These are phyloP conservation scores for Volucella bombylans DNA, from an alignment of 2,888 invertebrate species.

Conservation along the genomic window DNA sequence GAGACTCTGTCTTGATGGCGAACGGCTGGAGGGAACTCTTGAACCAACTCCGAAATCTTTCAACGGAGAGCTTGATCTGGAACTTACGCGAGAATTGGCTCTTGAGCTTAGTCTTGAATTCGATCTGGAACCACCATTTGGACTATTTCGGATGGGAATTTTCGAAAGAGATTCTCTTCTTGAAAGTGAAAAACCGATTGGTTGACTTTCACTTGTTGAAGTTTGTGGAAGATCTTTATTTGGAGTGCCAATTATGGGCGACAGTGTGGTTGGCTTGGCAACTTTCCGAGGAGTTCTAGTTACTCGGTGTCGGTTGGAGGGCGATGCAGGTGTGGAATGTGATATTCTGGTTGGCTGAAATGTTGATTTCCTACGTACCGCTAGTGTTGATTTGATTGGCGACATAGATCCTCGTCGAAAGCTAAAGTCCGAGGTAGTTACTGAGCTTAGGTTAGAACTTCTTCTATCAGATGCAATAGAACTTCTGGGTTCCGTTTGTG, in stretches of 20 bases:
- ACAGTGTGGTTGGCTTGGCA: constrained; percentile 80
- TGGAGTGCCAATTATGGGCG: constrained; percentile 82
- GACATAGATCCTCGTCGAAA: constrained; percentile 79
- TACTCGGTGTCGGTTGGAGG: constrained; percentile 38
- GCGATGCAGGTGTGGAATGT: constrained; percentile 58
- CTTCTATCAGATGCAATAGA: constrained; percentile 79
- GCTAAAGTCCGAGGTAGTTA: constrained; percentile 82
- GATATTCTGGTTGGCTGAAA: constrained; percentile 61
- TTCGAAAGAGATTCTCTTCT: constrained; percentile 79
- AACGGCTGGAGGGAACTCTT: constrained; percentile 76
- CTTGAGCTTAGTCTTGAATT: constrained; percentile 74
- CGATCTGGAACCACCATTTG: constrained; percentile 71
- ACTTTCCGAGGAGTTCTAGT: constrained; percentile 78
- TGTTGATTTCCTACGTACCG: constrained; percentile 66
- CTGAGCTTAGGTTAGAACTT: constrained; percentile 81
- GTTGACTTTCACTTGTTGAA: constrained; percentile 46
- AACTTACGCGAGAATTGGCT: constrained; percentile 75
- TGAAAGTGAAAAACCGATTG: constrained; percentile 75
- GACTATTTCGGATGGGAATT: constrained; percentile 79
- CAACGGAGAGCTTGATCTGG: constrained; percentile 76
- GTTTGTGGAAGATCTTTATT: constrained; percentile 79
- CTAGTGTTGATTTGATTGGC: constrained; percentile 40
- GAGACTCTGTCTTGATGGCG: constrained; percentile 77
- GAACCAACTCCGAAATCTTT: constrained; percentile 76
- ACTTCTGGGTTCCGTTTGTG: constrained; percentile 78